These are phyloP conservation scores for Schizopygopsis malacanthus DNA, from an alignment of 2,797 vertebrate genomes.

Conservation along the genomic window DNA sequence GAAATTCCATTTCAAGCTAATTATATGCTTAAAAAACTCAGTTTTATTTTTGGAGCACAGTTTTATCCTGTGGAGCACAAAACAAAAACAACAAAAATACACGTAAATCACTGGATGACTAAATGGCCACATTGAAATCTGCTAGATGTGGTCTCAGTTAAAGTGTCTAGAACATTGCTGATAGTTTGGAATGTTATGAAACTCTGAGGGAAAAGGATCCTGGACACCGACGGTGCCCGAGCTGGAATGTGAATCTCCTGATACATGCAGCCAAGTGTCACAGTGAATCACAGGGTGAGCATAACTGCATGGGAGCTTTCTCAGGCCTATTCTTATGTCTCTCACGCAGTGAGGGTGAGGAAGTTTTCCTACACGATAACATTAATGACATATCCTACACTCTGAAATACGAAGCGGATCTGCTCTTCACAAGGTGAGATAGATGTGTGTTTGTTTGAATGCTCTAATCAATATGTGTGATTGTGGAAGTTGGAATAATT, in stretches of 20 bases:
- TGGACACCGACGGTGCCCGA: slow-evolving; percentile 2
- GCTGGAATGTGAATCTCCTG: slow-evolving; percentile 40
- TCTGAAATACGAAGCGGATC: slow-evolving; percentile 90
- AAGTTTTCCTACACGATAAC: slow-evolving; percentile 87
- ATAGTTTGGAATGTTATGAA: neutral
- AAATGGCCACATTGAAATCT: slow-evolving; percentile 6
- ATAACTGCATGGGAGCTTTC: slow-evolving; percentile 22
- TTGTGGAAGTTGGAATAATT: slow-evolving; percentile 1
- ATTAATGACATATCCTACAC: slow-evolving; percentile 83
- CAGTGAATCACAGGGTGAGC: slow-evolving; percentile 12
- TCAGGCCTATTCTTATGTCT: slow-evolving; percentile 55
- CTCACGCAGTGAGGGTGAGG: slow-evolving; percentile 88
- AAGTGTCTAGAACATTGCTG: slow-evolving; percentile 8
- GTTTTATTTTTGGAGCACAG: neutral
- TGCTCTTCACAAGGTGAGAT: slow-evolving; percentile 94
- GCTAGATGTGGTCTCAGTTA: slow-evolving; percentile 1
- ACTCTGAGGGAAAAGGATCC: slow-evolving; percentile 14
- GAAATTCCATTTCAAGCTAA: neutral
- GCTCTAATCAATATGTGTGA: neutral
- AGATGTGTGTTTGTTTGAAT: neutral
- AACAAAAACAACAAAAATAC: neutral
- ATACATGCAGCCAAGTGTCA: slow-evolving; percentile 21
- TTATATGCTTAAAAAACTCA: neutral
- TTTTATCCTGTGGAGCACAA: slow-evolving; percentile 2
- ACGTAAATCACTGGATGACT: neutral